Conservation (phyloP, 2,797 vertebrate genomes). For the Sebastes nivosus region DNA sequence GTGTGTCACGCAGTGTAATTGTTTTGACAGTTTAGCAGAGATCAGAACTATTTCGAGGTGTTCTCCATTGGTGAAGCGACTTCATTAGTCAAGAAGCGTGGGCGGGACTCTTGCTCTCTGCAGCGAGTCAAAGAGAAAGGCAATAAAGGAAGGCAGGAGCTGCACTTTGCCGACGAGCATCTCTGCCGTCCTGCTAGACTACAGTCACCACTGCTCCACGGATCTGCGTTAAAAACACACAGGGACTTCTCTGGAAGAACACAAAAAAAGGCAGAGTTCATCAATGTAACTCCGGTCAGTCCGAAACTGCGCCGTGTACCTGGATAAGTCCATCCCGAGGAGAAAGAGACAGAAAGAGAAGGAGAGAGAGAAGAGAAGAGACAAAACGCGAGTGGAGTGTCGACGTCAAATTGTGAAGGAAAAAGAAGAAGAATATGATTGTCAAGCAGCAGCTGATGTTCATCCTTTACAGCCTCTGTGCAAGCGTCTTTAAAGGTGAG, state of each 20-base stretch:
- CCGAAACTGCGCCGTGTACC: slow-evolving; percentile 75
- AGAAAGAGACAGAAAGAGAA: slow-evolving; percentile 49
- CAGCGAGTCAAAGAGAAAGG: slow-evolving; percentile 79
- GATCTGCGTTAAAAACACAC: slow-evolving; percentile 64
- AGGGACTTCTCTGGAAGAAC: slow-evolving; percentile 52
- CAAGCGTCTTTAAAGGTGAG: slow-evolving; percentile 85
- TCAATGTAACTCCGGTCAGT: slow-evolving; percentile 74
- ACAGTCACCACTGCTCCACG: slow-evolving; percentile 65
- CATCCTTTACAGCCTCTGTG: slow-evolving; percentile 84
- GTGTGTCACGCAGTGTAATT: slow-evolving; percentile 4
- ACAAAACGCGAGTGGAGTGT: slow-evolving; percentile 56
- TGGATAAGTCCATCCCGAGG: slow-evolving; percentile 80
- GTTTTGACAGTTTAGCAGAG: slow-evolving; percentile 61
- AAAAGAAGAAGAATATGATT: slow-evolving; percentile 83
- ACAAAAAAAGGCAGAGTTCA: slow-evolving; percentile 60
- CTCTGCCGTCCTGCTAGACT: slow-evolving; percentile 74
- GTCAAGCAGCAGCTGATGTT: slow-evolving; percentile 82
- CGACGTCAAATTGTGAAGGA: slow-evolving; percentile 61
- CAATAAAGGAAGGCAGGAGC: slow-evolving; percentile 81
- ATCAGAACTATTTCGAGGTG: slow-evolving; percentile 67
- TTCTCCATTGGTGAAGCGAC: slow-evolving; percentile 80
- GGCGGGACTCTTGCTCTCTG: slow-evolving; percentile 83
- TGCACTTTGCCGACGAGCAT: slow-evolving; percentile 83
- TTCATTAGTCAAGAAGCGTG: slow-evolving; percentile 83
- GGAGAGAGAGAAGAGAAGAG: slow-evolving; percentile 9